Evolutionary conservation across 2,113 vertebrate genomes (phyloP).

Genomic region (Tachuris rubrigastra): DNA sequence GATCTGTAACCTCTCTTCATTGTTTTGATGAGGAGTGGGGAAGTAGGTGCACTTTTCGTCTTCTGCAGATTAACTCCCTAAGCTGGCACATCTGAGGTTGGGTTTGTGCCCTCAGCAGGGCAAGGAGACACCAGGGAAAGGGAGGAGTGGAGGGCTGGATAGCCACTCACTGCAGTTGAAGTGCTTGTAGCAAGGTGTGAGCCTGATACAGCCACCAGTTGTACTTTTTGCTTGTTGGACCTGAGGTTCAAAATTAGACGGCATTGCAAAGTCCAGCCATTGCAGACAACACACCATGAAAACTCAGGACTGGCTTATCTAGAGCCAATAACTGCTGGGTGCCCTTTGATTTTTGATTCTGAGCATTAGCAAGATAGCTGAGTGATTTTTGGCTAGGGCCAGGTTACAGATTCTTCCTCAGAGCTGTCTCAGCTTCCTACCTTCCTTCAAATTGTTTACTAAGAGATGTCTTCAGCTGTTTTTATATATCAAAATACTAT

Average conservation of each 20-base stretch:
- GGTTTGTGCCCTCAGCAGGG: neutral
- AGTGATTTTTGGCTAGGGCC: neutral
- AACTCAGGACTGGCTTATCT: neutral
- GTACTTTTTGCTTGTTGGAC: neutral
- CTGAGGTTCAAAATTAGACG: neutral
- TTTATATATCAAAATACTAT: neutral
- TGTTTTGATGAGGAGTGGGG: neutral
- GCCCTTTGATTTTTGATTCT: neutral
- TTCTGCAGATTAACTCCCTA: neutral
- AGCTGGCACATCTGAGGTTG: neutral
- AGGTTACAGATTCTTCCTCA: neutral
- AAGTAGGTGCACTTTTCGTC: neutral
- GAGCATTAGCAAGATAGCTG: neutral
- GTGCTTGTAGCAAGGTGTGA: neutral
- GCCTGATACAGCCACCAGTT: neutral
- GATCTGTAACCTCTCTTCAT: neutral
- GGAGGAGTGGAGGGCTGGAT: neutral
- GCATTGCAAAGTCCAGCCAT: neutral
- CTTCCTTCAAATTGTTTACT: neutral
- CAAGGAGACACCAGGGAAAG: neutral
- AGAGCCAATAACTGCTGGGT: neutral
- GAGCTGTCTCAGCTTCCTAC: neutral
- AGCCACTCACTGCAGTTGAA: fast-evolving
- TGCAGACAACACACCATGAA: neutral
- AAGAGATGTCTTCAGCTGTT: neutral